Evolutionary conservation across 2,888 invertebrate genomes (phyloP).

Genomic region (Limnephilus auricula): DNA sequence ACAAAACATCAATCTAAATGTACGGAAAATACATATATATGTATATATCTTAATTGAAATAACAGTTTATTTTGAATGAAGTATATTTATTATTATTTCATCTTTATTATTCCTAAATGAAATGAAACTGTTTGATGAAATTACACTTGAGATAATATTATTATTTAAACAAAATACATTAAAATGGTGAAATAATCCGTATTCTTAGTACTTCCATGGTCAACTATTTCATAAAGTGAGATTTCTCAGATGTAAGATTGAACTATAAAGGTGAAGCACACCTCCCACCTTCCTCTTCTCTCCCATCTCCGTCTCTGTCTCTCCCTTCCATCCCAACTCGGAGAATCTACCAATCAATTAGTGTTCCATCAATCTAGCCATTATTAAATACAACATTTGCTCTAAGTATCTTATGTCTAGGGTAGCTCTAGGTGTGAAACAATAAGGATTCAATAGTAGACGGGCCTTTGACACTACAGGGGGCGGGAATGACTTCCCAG

Average conservation of each 20-base stretch:
- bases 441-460: constrained; percentile 15
- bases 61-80: constrained; percentile 41
- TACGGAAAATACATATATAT: constrained; percentile 59
- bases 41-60: constrained; percentile 53
- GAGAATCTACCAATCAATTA: constrained; percentile 7
- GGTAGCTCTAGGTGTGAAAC: constrained; percentile 50
- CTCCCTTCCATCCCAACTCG: neutral
- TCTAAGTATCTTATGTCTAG: constrained; percentile 55
- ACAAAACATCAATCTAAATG: constrained; percentile 62
- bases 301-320: neutral
- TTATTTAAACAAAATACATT: constrained; percentile 15
- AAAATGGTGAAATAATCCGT: constrained; percentile 21
- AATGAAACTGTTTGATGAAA: constrained; percentile 26
- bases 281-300: neutral
- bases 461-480: neutral
- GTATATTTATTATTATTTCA: neutral
- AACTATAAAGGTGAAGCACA: neutral
- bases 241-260: constrained; percentile 5
- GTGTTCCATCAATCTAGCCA: constrained; percentile 20
- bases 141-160: constrained; percentile 31
- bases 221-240: constrained; percentile 16
- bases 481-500: neutral
- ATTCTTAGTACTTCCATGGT: constrained; percentile 2
- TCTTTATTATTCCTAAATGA: constrained; percentile 26
- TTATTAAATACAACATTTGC: constrained; percentile 51